Conservation (phyloP, 2,797 vertebrate genomes). For the Dryobates pubescens region DNA sequence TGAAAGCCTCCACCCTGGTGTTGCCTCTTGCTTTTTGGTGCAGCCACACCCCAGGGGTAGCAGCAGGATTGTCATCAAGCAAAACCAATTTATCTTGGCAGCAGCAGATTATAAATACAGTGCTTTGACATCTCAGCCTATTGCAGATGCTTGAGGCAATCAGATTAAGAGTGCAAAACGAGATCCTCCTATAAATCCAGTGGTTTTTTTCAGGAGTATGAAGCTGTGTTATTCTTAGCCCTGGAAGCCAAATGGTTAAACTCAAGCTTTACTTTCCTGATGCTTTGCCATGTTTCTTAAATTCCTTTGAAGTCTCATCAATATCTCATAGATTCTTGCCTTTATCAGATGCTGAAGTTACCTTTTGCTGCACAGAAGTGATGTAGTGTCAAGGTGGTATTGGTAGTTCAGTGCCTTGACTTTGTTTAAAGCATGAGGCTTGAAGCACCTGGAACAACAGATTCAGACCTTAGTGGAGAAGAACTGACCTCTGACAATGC, state of each 20-base stretch:
- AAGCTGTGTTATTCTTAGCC: not conserved
- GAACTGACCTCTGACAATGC: not conserved
- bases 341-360: not conserved
- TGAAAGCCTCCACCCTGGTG: not conserved
- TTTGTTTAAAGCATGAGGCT: not conserved
- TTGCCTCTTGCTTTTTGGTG: not conserved
- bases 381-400: not conserved
- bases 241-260: not conserved
- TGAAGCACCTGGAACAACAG: not conserved
- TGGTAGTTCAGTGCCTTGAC: not conserved
- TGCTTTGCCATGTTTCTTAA: not conserved
- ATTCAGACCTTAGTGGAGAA: not conserved
- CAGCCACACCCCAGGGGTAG: not conserved
- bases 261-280: not conserved
- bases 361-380: not conserved
- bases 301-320: not conserved
- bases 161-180: slow-evolving; percentile 45
- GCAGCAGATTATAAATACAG: slow-evolving; percentile 18
- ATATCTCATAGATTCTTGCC: not conserved
- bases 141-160: slow-evolving; percentile 30
- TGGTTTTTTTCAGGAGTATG: not conserved
- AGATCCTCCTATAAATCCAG: slow-evolving; percentile 24
- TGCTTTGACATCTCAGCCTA: slow-evolving; percentile 10
- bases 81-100: slow-evolving; percentile 40
- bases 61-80: not conserved